Base-by-base conservation (phyloP, 2,888 invertebrate genomes). In the Apeira syringaria region DNA sequence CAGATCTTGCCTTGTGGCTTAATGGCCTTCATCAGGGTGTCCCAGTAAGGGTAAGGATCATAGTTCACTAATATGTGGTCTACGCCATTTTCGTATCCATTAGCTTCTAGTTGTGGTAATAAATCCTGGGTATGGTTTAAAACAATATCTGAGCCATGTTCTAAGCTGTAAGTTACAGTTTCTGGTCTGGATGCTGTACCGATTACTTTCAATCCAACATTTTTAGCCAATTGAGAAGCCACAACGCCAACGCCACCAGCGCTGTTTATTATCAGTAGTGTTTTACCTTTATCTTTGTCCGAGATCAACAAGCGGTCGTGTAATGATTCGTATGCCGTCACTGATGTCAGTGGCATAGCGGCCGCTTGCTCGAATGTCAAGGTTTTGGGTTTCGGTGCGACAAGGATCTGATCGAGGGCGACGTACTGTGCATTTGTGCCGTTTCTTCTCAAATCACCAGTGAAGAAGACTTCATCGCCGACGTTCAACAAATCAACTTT, bases 1-100 rank as follows among this genome's bases (percentile, higher is more conserved):
- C 88, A 86, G 13, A 88, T 88, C 47, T 56, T 78, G 1, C 88
- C 88, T 53, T 84, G 83, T 5, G 88, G 77, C 42, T 83, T 88
- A 4, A 83, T 80, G 6, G 60, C 74, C 49, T 71, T 65, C 68
- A 77, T 80, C 34, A 88, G 30, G 0, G 74, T 78, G 18, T 83
- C 64, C 88, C 88, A 88, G 29, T 88, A 87, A 1, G 82, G 83
- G 22, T 64, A 81, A 6, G 88, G 88, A 45, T 88, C 87, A 47
- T 77, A 86, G 45, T 83, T 86, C 0, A 84, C 78, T 4, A 88
- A 47, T 30, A 88, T 83, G 26, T 63, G 83, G 47, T 88, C 81
- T 1, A 88, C 83, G 22, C 83, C 84, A 13, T 58, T 62, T n/a
- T 53, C 60, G 54, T 64, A 79, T 1, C 84, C 82, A 37, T 70